Conservation (phyloP, 2,113 vertebrate genomes). For the Chloebia gouldiae region DNA sequence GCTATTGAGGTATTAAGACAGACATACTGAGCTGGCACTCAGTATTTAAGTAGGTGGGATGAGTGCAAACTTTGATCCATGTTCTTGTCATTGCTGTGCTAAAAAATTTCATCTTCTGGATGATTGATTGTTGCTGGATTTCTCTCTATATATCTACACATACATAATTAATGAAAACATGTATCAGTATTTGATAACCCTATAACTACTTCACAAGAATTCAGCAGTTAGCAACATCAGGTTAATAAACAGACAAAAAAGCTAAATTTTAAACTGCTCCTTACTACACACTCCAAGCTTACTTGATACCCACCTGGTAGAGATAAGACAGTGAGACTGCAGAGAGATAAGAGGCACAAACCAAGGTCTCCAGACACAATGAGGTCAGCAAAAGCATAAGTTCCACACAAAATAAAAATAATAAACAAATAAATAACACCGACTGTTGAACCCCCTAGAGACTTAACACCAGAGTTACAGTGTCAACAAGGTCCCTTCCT, state of each 20-base stretch:
- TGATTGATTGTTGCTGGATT: not conserved
- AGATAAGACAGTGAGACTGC: not conserved
- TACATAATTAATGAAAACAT: not conserved
- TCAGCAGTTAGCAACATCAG: not conserved
- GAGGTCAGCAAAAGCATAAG: not conserved
- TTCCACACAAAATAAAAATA: not conserved
- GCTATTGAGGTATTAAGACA: not conserved
- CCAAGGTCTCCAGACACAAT: not conserved
- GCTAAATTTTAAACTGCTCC: not conserved
- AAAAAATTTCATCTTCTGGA: not conserved
- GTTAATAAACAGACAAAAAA: not conserved
- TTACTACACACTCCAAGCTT: not conserved
- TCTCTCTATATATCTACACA: not conserved
- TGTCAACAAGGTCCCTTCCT: not conserved
- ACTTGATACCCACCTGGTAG: not conserved
- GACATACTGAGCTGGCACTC: not conserved
- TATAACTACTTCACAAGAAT: not conserved
- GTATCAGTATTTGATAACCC: not conserved
- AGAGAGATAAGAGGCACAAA: not conserved
- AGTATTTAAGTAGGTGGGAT: not conserved
- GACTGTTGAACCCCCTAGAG: not conserved
- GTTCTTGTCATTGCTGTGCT: not conserved
- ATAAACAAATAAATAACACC: not conserved
- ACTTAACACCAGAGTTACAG: not conserved
- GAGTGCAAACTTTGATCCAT: not conserved